Conservation (phyloP, 1,140 invertebrate species). For the Mesaphorura yosii region DNA sequence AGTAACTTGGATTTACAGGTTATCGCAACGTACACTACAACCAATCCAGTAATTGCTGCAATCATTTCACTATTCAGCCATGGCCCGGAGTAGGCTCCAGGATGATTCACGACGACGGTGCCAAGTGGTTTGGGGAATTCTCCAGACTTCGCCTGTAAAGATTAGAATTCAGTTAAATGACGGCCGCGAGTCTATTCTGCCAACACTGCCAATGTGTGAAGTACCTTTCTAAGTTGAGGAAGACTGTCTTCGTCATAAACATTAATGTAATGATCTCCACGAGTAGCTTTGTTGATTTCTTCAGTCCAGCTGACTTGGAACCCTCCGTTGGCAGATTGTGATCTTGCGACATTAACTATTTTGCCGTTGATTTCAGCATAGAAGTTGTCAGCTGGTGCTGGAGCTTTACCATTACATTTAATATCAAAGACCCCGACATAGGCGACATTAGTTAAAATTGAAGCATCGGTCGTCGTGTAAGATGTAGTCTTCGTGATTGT, state of each 20-base stretch:
- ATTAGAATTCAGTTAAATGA: too few species aligned
- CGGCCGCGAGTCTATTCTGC: too few species aligned
- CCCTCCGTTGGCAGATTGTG: constrained; percentile 11
- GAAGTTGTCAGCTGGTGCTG: constrained; percentile 4
- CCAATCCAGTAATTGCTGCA: constrained; percentile 60
- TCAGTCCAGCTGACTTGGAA: constrained; percentile 80
- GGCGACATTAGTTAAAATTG: constrained; percentile 57
- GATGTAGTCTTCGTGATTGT: constrained; percentile 37
- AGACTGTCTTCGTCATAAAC: constrained; percentile 86
- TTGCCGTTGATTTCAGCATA: constrained; percentile 45
- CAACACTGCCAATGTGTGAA: not conserved
- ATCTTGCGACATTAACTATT: constrained; percentile 12
- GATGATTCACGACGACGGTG: constrained; percentile 62
- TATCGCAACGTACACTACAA: constrained; percentile 77
- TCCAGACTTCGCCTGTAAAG: constrained; percentile 40
- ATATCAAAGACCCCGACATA: constrained; percentile 43
- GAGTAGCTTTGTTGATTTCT: constrained; percentile 60
- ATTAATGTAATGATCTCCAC: constrained; percentile 65
- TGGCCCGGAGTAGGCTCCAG: constrained; percentile 78
- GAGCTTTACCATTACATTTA: constrained; percentile 36
- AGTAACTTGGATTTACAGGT: constrained; percentile 67
- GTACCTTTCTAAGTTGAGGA: constrained; percentile 60
- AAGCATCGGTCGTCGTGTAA: constrained; percentile 83
- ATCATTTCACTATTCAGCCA: constrained; percentile 85
- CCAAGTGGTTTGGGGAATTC: constrained; percentile 56